Percentiles rank a stretch among this genome's conserved stretches.
These are phyloP conservation scores for Cheilosia vernalis DNA, from an alignment of 2,888 invertebrate genomes.

Conservation along the genomic window DNA sequence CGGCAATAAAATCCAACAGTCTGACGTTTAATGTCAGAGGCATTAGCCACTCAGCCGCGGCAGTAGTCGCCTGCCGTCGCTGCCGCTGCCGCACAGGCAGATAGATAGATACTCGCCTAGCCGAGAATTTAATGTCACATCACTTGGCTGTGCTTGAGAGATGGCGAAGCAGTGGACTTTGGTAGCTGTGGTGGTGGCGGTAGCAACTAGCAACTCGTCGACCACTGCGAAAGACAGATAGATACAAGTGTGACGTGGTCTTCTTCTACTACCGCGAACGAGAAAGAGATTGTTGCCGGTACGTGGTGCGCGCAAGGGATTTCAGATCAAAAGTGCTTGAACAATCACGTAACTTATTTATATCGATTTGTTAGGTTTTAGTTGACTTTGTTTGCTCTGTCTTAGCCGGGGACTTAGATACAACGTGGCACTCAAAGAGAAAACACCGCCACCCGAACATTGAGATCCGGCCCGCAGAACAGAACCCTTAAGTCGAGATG, in stretches of 20 bases:
- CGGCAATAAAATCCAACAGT: conserved; percentile 74
- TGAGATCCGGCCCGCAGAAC: conserved; percentile 31
- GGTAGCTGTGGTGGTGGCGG: conserved; percentile 23
- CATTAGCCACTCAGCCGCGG: conserved; percentile 70
- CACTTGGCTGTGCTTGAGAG: conserved; percentile 42
- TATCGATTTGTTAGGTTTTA: conserved; percentile 41
- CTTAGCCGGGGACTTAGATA: conserved; percentile 21
- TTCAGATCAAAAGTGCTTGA: conserved; percentile 51
- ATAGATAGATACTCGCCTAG: conserved; percentile 54
- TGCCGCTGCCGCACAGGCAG: conserved; percentile 20
- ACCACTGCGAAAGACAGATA: conserved; percentile 57
- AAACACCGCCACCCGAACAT: conserved; percentile 61
- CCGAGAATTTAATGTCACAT: conserved; percentile 74
- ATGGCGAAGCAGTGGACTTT: conserved; percentile 59
- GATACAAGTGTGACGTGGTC: conserved; percentile 67
- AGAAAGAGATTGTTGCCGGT: conserved; percentile 8
- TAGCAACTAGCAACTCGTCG: conserved; percentile 39
- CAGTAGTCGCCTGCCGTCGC: conserved; percentile 15
- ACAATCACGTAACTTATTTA: conserved; percentile 58
- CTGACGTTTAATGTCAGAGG: conserved; percentile 74
- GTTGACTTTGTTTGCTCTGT: conserved; percentile 35
- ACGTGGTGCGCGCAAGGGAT: conserved; percentile 23
- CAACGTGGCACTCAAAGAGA: conserved; percentile 58
- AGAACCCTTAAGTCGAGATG: conserved; percentile 8
- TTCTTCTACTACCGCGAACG: conserved; percentile 41